Conservation (phyloP, 2,888 invertebrate species). For the Hedychridium roseum region DNA sequence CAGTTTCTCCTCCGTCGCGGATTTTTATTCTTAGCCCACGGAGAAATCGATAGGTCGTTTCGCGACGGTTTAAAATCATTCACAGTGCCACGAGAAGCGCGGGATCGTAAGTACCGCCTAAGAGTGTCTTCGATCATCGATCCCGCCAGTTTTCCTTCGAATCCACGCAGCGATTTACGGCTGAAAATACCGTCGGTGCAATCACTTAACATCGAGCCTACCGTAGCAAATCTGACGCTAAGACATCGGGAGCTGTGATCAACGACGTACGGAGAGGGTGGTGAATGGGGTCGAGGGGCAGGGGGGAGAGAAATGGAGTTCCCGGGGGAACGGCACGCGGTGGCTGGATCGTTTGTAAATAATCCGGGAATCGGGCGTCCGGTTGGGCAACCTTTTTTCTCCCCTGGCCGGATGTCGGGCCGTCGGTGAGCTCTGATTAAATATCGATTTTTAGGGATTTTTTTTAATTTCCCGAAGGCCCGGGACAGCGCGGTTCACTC, state of each 20-base stretch:
- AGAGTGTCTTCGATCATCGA: slow-evolving; percentile 7
- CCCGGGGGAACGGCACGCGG: neutral
- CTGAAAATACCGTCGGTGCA: neutral
- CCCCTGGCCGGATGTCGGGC: neutral
- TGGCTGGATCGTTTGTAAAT: no score
- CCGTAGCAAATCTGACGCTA: no score
- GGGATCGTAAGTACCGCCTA: no score
- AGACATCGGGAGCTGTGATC: neutral
- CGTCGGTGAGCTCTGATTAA: slow-evolving; percentile 12
- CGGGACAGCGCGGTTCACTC: neutral
- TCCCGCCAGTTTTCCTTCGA: neutral
- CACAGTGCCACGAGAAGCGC: slow-evolving; percentile 15
- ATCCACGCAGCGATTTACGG: neutral
- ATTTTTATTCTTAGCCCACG: slow-evolving; percentile 5
- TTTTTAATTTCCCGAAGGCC: slow-evolving; percentile 30
- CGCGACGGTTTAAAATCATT: slow-evolving; percentile 23
- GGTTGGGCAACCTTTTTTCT: neutral
- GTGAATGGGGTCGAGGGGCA: no score
- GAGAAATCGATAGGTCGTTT: slow-evolving; percentile 19
- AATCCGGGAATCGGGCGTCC: no score
- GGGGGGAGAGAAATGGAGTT: no score
- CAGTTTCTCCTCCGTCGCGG: slow-evolving; percentile 13
- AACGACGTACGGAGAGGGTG: no score
- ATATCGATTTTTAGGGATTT: slow-evolving; percentile 25
- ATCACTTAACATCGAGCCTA: no score